Conservation (phyloP, 2,797 vertebrate species). For the Enteromius viviparus region DNA sequence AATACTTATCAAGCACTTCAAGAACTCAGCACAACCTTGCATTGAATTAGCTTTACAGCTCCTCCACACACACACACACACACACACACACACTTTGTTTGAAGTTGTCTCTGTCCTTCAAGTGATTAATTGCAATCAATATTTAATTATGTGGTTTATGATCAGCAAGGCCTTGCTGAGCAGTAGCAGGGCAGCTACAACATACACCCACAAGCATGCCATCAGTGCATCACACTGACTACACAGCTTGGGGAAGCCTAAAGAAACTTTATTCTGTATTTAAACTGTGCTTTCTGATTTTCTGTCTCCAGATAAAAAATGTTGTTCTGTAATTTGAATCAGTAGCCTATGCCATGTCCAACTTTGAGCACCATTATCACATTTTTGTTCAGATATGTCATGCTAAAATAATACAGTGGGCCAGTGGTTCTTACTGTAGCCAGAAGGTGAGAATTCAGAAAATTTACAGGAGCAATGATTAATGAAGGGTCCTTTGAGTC, state of each 20-base stretch:
- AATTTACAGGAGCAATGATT: neutral
- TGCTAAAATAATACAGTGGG: neutral
- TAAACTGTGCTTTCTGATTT: neutral
- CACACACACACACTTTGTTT: constrained; percentile 2
- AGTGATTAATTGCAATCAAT: constrained; percentile 61
- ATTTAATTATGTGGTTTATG: constrained; percentile 58
- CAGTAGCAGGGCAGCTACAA: constrained; percentile 9
- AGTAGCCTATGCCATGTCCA: neutral
- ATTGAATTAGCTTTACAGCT: constrained; percentile 25
- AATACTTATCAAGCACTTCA: constrained; percentile 20
- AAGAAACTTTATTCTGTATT: constrained; percentile 7
- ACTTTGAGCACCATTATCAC: neutral
- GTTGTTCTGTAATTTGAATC: neutral
- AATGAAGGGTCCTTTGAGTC: neutral
- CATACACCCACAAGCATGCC: constrained; percentile 19
- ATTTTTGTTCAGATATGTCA: neutral
- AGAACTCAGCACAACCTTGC: constrained; percentile 7
- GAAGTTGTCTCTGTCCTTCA: constrained; percentile 36
- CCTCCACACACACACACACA: constrained; percentile 16
- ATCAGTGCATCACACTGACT: constrained; percentile 15
- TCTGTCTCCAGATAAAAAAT: neutral
- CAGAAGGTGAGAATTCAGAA: neutral
- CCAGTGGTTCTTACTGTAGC: neutral
- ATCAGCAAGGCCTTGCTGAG: constrained; percentile 28
- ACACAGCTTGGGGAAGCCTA: neutral